Evolutionary conservation across 2,113 vertebrate genomes (phyloP).

Genomic region (Xiphorhynchus elegans): DNA sequence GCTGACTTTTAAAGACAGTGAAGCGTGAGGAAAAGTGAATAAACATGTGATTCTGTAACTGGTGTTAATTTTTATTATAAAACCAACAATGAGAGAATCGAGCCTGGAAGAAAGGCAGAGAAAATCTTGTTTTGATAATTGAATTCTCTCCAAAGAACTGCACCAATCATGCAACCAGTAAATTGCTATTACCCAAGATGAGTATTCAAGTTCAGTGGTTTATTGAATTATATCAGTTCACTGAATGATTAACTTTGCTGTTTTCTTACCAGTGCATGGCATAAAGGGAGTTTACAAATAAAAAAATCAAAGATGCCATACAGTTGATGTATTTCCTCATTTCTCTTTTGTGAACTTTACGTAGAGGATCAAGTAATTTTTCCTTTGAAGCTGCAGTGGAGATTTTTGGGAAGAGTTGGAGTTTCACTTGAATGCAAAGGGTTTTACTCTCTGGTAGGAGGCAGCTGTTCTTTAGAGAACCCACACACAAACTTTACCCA

Average conservation of each 20-base stretch:
- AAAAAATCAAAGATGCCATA: neutral
- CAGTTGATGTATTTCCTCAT: neutral
- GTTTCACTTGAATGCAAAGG: neutral
- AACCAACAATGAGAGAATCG: neutral
- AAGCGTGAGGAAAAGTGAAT: neutral
- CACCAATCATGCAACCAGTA: neutral
- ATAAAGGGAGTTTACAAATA: neutral
- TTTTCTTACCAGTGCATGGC: neutral
- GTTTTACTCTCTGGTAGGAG: neutral
- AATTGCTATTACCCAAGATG: neutral
- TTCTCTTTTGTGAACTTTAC: neutral
- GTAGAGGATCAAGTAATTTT: neutral
- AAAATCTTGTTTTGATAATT: neutral
- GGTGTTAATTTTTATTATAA: neutral
- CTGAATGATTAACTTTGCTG: neutral
- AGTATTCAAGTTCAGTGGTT: neutral
- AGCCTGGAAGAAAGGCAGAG: neutral
- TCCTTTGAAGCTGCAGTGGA: neutral
- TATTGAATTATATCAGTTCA: neutral
- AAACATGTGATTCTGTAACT: neutral
- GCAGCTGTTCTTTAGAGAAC: neutral
- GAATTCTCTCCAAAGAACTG: neutral
- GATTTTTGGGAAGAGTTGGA: neutral
- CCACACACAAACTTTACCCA: neutral
- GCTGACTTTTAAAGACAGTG: neutral